Conservation (phyloP, 2,113 vertebrate genomes). For the Bombycilla garrulus region DNA sequence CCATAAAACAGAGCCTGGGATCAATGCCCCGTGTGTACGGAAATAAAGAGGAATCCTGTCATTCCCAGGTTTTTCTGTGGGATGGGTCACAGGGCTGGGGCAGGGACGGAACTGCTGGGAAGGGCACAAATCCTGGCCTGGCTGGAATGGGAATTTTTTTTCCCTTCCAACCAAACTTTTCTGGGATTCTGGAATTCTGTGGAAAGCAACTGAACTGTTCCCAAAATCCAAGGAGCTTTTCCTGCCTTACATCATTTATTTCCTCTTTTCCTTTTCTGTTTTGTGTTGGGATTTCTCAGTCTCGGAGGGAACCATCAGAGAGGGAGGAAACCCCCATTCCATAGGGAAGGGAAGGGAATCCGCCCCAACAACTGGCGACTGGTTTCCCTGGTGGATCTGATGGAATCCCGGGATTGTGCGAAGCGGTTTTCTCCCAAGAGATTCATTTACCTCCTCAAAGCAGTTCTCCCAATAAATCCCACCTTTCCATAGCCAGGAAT, state of each 20-base stretch:
- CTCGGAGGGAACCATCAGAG: background rate
- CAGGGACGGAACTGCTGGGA: background rate
- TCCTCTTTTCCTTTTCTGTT: accelerated
- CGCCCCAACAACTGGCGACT: background rate
- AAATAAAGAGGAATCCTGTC: background rate
- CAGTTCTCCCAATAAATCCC: background rate
- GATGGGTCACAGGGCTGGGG: background rate
- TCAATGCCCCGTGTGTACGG: background rate
- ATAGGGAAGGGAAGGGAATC: background rate
- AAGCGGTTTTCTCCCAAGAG: background rate
- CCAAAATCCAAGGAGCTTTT: background rate
- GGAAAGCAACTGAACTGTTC: background rate
- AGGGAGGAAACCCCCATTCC: background rate
- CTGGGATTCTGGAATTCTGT: background rate
- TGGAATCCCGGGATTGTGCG: accelerated
- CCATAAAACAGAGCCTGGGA: background rate
- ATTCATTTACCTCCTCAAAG: background rate
- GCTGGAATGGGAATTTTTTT: background rate
- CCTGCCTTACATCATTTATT: background rate
- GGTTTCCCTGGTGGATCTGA: background rate
- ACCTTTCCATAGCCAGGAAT: background rate
- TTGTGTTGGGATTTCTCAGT: background rate
- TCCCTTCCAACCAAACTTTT: background rate
- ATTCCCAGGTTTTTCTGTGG: background rate
- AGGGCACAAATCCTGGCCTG: background rate